These are phyloP conservation scores for Eretmocerus hayati DNA, from an alignment of 2,888 invertebrate genomes.

Conservation along the genomic window DNA sequence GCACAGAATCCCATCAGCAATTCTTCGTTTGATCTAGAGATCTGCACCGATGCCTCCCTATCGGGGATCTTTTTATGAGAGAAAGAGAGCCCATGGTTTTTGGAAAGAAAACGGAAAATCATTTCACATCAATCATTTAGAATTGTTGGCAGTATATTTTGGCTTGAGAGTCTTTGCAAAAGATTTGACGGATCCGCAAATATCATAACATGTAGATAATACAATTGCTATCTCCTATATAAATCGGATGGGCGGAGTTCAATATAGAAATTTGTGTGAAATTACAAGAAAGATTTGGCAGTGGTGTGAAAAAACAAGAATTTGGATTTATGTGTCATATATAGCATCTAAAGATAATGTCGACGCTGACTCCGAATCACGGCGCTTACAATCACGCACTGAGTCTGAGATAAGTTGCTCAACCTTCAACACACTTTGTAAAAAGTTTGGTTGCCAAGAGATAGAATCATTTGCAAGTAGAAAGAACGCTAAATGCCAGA, in stretches of 20 bases:
- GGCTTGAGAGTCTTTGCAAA: constrained; percentile 1
- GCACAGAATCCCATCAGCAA: not conserved
- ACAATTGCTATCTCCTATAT: constrained; percentile 26
- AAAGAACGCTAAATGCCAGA: constrained; percentile 17
- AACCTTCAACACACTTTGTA: constrained; percentile 9
- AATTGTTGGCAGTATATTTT: constrained; percentile 1
- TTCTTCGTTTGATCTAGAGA: too few relatives aligned
- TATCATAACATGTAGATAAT: constrained; percentile 25
- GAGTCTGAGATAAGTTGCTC: constrained; percentile 16
- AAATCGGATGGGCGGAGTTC: constrained; percentile 24
- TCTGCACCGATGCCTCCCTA: constrained; percentile 1
- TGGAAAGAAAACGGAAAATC: constrained; percentile 1
- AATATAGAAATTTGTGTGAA: constrained; percentile 16
- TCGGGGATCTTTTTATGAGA: not conserved
- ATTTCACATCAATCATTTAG: not conserved
- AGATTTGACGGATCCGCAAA: constrained; percentile 14
- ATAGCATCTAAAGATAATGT: constrained; percentile 22
- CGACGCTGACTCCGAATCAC: constrained; percentile 27
- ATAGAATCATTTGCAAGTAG: constrained; percentile 21
- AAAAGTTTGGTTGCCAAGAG: constrained; percentile 7
- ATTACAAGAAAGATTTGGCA: constrained; percentile 23
- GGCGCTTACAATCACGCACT: constrained; percentile 20
- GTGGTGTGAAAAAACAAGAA: constrained; percentile 22
- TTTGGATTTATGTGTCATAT: constrained; percentile 25
- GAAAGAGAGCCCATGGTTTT: not conserved